phyloP scores from a whole-genome alignment of 2,888 invertebrate genomes.

The Sphaerophoria taeniata region DNA sequence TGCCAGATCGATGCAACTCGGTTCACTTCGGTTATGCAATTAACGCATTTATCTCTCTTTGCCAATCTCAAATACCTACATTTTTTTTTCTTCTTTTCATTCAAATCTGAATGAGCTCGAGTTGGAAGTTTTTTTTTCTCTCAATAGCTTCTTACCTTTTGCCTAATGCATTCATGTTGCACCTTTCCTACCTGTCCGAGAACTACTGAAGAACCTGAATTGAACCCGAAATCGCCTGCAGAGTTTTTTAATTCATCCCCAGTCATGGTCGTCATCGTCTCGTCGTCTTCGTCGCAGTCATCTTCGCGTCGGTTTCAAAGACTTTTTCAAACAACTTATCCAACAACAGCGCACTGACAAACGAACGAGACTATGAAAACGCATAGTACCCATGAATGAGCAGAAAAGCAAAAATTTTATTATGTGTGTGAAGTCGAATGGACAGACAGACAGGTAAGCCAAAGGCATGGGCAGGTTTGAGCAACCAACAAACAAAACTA shows the following conservation, averaged over 20 bases:
- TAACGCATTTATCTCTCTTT: slow-evolving; percentile 69
- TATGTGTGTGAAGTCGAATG: not conserved
- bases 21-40: slow-evolving; percentile 72
- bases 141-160: not conserved
- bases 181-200: not conserved
- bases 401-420: not conserved
- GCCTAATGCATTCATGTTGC: slow-evolving; percentile 34
- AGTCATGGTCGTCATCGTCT: slow-evolving; percentile 21
- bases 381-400: slow-evolving; percentile 64
- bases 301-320: slow-evolving; percentile 13
- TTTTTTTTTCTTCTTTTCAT: not conserved
- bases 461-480: slow-evolving; percentile 37
- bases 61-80: slow-evolving; percentile 47
- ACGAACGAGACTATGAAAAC: slow-evolving; percentile 17
- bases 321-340: slow-evolving; percentile 4
- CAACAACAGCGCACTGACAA: not conserved
- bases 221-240: slow-evolving; percentile 59
- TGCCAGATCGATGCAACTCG: slow-evolving; percentile 69
- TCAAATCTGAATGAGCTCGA: slow-evolving; percentile 24
- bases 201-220: not conserved
- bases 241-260: slow-evolving; percentile 47
- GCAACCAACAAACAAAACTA: slow-evolving; percentile 48
- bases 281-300: not conserved
- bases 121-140: not conserved
- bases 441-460: slow-evolving; percentile 52